Evolutionary conservation across 92 coral and sea anemone genomes (phyloP).

Genomic region (Porites rus): DNA sequence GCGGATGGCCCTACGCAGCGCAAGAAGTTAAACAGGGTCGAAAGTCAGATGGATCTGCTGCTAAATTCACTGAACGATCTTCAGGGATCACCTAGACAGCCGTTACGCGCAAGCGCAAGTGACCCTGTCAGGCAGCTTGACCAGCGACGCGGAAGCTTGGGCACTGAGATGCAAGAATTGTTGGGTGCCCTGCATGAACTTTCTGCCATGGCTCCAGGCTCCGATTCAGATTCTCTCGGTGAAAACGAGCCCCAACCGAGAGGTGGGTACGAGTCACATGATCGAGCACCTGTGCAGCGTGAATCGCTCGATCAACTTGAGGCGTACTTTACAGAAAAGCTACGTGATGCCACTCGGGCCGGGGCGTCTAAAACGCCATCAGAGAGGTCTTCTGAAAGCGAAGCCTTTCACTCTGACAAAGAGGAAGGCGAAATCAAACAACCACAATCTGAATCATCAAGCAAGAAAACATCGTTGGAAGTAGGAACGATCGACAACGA

Average conservation of each 20-base stretch:
- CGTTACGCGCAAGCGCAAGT: constrained; percentile 22
- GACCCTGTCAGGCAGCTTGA: constrained; percentile 48
- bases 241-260: constrained; percentile 53
- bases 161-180: constrained; percentile 64
- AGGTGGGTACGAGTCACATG: constrained; percentile 30
- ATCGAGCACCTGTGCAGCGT: constrained; percentile 25
- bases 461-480: constrained; percentile 50
- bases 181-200: constrained; percentile 61
- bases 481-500: constrained; percentile 37
- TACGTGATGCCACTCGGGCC: constrained; percentile 62
- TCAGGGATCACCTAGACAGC: constrained; percentile 41
- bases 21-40: background rate
- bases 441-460: constrained; percentile 33
- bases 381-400: constrained; percentile 59
- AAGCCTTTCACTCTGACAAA: constrained; percentile 50
- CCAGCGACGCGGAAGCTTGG: constrained; percentile 66
- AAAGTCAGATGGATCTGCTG: constrained; percentile 66
- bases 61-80: constrained; percentile 63
- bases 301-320: constrained; percentile 84
- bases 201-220: constrained; percentile 13
- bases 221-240: constrained; percentile 44
- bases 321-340: constrained; percentile 80
- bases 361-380: constrained; percentile 46
- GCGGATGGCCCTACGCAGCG: constrained; percentile 16
- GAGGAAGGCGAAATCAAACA: constrained; percentile 55